Evolutionary conservation across 2,797 vertebrate species (phyloP).

Genomic region (Lithobates sylvaticus): DNA sequence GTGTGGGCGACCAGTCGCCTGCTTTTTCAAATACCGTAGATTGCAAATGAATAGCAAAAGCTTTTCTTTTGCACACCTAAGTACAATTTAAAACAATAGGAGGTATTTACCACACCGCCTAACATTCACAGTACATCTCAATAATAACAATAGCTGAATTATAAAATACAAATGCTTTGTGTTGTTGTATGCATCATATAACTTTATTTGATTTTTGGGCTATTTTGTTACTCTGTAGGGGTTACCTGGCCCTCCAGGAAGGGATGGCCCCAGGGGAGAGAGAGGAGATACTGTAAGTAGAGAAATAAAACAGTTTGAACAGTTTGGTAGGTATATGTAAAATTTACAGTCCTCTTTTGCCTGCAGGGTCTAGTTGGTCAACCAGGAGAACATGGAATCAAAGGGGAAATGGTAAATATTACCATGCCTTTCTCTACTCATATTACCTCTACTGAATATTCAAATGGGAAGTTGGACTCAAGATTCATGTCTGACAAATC

Average conservation of each 20-base stretch:
- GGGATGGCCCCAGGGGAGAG: slow-evolving; percentile 85
- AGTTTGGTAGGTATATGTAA: background rate
- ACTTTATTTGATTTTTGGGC: background rate
- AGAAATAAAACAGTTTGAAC: background rate
- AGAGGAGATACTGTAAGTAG: slow-evolving; percentile 89
- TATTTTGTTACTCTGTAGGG: slow-evolving; percentile 75
- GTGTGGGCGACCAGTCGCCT: too few relatives aligned
- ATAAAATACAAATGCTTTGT: too few relatives aligned
- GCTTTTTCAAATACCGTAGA: too few relatives aligned
- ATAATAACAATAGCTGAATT: too few relatives aligned
- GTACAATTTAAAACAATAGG: too few relatives aligned
- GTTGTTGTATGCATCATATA: too few relatives aligned
- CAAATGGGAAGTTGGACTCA: too few relatives aligned
- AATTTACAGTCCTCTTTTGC: slow-evolving; percentile 2
- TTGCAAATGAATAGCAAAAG: too few relatives aligned
- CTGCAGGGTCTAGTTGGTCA: slow-evolving; percentile 80
- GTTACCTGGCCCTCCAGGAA: slow-evolving; percentile 80
- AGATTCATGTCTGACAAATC: too few relatives aligned
- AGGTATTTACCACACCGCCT: too few relatives aligned
- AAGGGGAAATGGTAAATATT: slow-evolving; percentile 78
- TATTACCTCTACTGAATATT: background rate
- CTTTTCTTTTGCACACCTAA: too few relatives aligned
- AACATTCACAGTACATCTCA: too few relatives aligned
- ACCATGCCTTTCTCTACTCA: background rate
- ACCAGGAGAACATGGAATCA: slow-evolving; percentile 81